Evolutionary conservation across 2,113 vertebrate species (phyloP).

Genomic region (Coracopsis vasa): DNA sequence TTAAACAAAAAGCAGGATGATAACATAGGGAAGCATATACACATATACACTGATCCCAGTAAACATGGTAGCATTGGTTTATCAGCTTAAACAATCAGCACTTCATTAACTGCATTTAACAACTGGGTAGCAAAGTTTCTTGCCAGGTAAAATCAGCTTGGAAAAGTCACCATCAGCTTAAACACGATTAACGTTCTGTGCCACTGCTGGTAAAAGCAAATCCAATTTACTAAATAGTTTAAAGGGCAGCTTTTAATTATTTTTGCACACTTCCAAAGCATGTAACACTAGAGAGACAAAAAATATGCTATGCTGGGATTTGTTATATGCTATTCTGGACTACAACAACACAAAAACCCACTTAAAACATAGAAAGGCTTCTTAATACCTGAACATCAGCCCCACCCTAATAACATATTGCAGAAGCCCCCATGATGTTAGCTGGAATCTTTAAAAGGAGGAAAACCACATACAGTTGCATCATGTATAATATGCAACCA

Average conservation of each 20-base stretch:
- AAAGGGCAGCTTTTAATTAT: conserved; percentile 38
- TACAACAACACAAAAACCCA: background rate
- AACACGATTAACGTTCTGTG: conserved; percentile 40
- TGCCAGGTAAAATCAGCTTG: conserved; percentile 49
- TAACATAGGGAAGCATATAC: background rate
- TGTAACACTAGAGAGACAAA: background rate
- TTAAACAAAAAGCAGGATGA: background rate
- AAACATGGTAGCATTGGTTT: conserved; percentile 22
- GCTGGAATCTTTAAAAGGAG: background rate
- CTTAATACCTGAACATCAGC: background rate
- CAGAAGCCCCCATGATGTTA: background rate
- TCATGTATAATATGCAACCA: background rate
- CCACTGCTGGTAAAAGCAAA: conserved; percentile 21
- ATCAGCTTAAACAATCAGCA: conserved; percentile 51
- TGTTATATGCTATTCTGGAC: background rate
- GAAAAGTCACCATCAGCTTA: conserved; percentile 63
- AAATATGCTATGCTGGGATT: background rate
- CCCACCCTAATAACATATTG: background rate
- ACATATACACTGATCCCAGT: background rate
- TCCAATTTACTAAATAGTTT: conserved; percentile 55
- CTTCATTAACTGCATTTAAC: conserved; percentile 48
- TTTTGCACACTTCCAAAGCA: background rate
- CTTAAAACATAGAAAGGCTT: background rate
- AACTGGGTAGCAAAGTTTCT: conserved; percentile 39
- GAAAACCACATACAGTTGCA: too few species aligned